Conservation (phyloP, 2,888 invertebrate genomes). For the Podotricha telesiphe region DNA sequence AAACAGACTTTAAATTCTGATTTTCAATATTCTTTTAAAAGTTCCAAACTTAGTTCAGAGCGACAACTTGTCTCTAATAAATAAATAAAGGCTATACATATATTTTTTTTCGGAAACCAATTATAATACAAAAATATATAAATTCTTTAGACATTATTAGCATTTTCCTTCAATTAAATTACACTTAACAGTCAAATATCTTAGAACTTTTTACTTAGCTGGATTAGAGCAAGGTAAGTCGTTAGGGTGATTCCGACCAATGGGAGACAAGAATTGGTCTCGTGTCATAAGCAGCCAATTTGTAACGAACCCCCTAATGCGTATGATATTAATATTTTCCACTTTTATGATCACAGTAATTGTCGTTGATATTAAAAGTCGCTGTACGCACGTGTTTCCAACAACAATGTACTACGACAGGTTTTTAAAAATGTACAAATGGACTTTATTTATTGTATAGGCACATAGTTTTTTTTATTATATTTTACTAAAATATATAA, state of each 20-base stretch:
- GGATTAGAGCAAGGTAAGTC: conserved; percentile 48
- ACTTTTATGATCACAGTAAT: conserved; percentile 71
- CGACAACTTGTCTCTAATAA: no score
- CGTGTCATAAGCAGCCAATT: conserved; percentile 64
- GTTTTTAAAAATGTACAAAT: conserved; percentile 24
- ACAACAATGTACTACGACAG: conserved; percentile 44
- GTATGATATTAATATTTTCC: conserved; percentile 75
- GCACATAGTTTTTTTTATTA: neutral
- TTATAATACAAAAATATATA: no score
- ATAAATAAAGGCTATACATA: no score
- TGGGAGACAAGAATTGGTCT: conserved; percentile 46
- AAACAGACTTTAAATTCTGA: no score
- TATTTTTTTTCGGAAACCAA: no score
- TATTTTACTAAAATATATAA: neutral
- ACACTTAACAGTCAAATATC: conserved; percentile 39
- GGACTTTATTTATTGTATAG: neutral
- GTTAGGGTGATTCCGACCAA: conserved; percentile 49
- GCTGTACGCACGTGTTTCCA: conserved; percentile 61
- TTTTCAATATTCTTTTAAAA: no score
- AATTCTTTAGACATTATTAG: no score
- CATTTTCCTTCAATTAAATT: conserved; percentile 40
- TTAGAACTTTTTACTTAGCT: conserved; percentile 43
- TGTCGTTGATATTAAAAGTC: conserved; percentile 75
- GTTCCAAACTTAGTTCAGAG: no score
- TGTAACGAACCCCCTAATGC: conserved; percentile 60